Conservation (phyloP, 2,888 invertebrate genomes). For the Piscicola geometra region DNA sequence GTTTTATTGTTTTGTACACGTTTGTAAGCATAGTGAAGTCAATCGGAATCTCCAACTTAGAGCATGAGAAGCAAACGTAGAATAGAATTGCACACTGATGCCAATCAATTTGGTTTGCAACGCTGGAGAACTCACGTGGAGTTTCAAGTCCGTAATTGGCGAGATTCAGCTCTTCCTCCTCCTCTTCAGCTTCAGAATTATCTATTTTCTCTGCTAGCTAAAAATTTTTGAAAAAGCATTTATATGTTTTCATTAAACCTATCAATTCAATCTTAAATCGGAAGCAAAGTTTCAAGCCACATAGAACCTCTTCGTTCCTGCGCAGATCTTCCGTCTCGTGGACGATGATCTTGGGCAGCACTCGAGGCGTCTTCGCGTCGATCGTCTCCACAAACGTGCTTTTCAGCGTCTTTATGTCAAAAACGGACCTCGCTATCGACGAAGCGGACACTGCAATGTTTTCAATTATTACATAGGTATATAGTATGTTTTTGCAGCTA, state of each 20-base stretch:
- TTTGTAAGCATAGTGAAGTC: too few species aligned
- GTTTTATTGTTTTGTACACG: too few species aligned
- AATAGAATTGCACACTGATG: too few species aligned
- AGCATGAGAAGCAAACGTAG: too few species aligned
- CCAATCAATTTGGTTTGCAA: too few species aligned
- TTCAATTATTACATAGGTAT: too few species aligned
- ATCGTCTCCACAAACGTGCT: not conserved
- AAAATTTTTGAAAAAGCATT: not conserved
- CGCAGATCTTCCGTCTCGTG: not conserved
- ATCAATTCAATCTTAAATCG: not conserved
- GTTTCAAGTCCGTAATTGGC: conserved; percentile 3
- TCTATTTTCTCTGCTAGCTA: conserved; percentile 2
- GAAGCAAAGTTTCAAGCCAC: too few species aligned
- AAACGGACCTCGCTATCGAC: too few species aligned
- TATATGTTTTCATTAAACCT: not conserved
- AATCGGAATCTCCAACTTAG: too few species aligned
- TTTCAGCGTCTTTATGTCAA: too few species aligned
- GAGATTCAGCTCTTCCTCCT: conserved; percentile 23
- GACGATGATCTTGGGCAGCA: conserved; percentile 24
- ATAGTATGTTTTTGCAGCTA: too few species aligned
- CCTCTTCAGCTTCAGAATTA: conserved; percentile 6
- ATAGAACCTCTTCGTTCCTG: not conserved
- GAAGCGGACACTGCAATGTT: too few species aligned
- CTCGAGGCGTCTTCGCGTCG: not conserved
- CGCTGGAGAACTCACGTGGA: conserved; percentile 13